Conservation (phyloP, 2,113 vertebrate genomes). For the Rhadina sibilatrix region DNA sequence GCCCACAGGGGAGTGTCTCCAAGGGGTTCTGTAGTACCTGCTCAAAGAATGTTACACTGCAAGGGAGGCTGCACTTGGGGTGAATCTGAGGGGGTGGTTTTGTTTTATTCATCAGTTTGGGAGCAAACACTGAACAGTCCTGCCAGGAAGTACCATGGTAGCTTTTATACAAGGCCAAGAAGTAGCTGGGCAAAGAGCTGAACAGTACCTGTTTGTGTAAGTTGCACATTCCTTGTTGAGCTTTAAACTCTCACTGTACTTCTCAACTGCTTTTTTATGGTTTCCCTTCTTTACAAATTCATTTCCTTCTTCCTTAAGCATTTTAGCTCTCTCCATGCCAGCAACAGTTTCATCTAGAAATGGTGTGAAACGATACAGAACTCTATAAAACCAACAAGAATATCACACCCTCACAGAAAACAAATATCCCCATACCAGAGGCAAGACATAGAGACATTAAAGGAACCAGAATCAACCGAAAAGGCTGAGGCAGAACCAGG, state of each 20-base stretch:
- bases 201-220: slow-evolving; percentile 88
- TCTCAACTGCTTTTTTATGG: slow-evolving; percentile 86
- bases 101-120: neutral
- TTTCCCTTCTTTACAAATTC: slow-evolving; percentile 89
- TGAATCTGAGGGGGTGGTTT: neutral
- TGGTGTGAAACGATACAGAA: neutral
- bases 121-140: neutral
- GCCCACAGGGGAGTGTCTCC: neutral
- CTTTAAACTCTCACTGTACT: slow-evolving; percentile 89
- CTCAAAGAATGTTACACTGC: neutral
- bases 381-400: neutral
- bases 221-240: slow-evolving; percentile 80
- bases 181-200: neutral
- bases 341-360: slow-evolving; percentile 65
- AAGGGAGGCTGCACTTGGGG: neutral
- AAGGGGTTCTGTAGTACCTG: neutral
- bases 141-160: neutral
- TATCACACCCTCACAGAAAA: neutral
- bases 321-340: slow-evolving; percentile 73
- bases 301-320: slow-evolving; percentile 91
- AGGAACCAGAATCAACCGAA: neutral
- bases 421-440: neutral
- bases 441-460: neutral
- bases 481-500: neutral
- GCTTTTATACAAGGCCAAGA: neutral